These are phyloP conservation scores for Biston betularia DNA, from an alignment of 2,888 invertebrate genomes.

Conservation along the genomic window DNA sequence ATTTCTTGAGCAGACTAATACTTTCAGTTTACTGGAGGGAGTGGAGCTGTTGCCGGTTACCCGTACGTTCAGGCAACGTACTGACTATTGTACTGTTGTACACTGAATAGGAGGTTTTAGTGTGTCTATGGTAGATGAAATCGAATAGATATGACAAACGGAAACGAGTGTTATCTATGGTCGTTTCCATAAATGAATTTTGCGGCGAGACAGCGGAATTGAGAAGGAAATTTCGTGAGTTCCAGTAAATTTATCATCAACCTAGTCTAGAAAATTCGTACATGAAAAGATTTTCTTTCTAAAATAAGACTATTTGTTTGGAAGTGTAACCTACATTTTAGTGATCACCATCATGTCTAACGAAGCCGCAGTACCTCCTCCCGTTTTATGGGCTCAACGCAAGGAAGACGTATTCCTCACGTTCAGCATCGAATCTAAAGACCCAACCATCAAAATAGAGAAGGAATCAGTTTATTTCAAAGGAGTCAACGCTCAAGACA, in stretches of 20 bases:
- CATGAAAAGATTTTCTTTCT: slow-evolving; percentile 13
- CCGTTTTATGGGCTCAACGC: slow-evolving; percentile 97
- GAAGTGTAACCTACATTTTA: slow-evolving; percentile 15
- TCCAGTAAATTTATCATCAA: slow-evolving; percentile 29
- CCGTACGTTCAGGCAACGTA: no score
- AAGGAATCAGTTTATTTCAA: slow-evolving; percentile 92
- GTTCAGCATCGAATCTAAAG: slow-evolving; percentile 95
- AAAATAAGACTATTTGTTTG: slow-evolving; percentile 11
- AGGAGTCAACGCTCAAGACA: slow-evolving; percentile 94
- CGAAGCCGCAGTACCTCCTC: slow-evolving; percentile 88
- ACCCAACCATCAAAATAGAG: slow-evolving; percentile 92
- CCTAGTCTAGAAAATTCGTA: slow-evolving; percentile 32
- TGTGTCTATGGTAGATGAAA: slow-evolving; percentile 4
- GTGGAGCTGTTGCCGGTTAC: no score
- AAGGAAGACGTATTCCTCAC: slow-evolving; percentile 93
- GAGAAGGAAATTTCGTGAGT: slow-evolving; percentile 33
- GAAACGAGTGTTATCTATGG: slow-evolving; percentile 10
- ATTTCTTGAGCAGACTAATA: no score
- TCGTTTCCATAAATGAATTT: slow-evolving; percentile 35
- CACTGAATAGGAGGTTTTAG: neutral
- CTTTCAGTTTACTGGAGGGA: no score
- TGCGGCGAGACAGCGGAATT: slow-evolving; percentile 40
- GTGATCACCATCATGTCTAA: slow-evolving; percentile 72
- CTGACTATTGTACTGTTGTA: no score
- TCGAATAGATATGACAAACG: slow-evolving; percentile 11